Evolutionary conservation across 37 sponge, comb jelly and placozoan genomes (phyloP), one percentile per base, ranked within the genome.

Genomic region (Agelas oroides): DNA sequence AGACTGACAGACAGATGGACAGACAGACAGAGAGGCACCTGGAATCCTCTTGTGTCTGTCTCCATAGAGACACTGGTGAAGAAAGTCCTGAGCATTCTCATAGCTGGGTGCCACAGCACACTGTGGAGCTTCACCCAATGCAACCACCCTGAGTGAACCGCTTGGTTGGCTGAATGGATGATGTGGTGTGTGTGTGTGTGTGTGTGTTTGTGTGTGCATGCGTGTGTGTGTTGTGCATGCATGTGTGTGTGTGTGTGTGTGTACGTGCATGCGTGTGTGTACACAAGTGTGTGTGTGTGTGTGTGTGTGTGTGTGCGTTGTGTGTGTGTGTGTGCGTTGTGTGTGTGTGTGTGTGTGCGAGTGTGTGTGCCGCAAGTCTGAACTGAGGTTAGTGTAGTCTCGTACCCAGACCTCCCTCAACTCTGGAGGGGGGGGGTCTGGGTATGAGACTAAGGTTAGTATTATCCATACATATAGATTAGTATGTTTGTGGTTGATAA

Each of bases 31-130:
- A 30, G 32, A 32, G 8, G 24, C n/a, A 81, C 82, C 37, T 53
- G 85, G 76, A 65, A 76, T 67, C 30, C 76, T 66, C 69, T 75
- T 73, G 64, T 73, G 61, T 53, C 61, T 38, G 28, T 39, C 60
- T 36, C 83, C 71, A 73, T 73, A 83, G 18, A 83, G 33, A 15
- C 38, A 53, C 33, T 83, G 54, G 20, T 63, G 23, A 14, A 72
- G 20, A 61, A 83, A 83, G 25, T 73, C 27, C 1, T 19, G 25
- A 6, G 74, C 83, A 20, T 20, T 39, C 40, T 61, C 74, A 30
- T 63, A 63, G 38, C 59, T 59, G 8, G n/a, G 71, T 20, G 80
- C 80, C 34, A 21, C 54, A 11, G 32, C 15, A 59, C 6, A 34
- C 20, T 27, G 23, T 34, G 21, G 30, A 19, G 23, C 5, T 5